Evolutionary conservation across 2,888 invertebrate genomes (phyloP), one percentile per base, ranked within the genome.

Genomic region (Hermaeophaga mercurialis): DNA sequence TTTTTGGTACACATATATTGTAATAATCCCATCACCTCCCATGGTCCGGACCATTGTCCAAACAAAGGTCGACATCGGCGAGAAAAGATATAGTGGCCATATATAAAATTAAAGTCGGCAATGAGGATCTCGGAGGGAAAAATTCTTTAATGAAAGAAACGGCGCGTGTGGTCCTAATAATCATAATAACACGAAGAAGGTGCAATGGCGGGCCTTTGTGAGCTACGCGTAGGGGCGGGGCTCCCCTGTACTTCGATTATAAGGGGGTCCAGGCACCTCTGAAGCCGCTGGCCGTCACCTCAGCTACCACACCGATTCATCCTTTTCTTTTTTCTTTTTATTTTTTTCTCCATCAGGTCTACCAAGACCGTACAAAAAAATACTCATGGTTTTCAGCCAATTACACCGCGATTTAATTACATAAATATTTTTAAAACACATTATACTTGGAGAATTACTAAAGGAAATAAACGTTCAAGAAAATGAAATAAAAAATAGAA

Each of bases 151-250:
- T 71, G 70, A 71, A 67, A 67, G 61, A 54, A 55, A 55, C 64
- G 53, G 62, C 66, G 66, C 66, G 67, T 67, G 67, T 67, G 67
- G 67, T 66, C 67, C 70, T 70, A 72, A 70, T 72, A 71, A 72
- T 71, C 67, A 71, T 73, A 72, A 73, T 71, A 73, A 72, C 72
- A 70, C 66, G 66, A 56, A 62, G 70, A 62, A 70, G 67, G 66
- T 67, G 71, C 68, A 66, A 74, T 73, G 74, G 73, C 73, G 71
- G 75, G 65, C 67, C 69, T 70, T 72, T 69, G 68, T 67, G 58
- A 62, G 63, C 55, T 57, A 56, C 49, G 44, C 45, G 58, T 55
- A 64, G 63, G 64, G 73, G 69, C 68, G 72, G 67, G 62, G 65
- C 63, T 58, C 64, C 49, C 44, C 52, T 63, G 56, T 55, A 62